These are phyloP conservation scores for Meloidogyne hapla DNA, from an alignment of 1,140 invertebrate species.

Conservation along the genomic window DNA sequence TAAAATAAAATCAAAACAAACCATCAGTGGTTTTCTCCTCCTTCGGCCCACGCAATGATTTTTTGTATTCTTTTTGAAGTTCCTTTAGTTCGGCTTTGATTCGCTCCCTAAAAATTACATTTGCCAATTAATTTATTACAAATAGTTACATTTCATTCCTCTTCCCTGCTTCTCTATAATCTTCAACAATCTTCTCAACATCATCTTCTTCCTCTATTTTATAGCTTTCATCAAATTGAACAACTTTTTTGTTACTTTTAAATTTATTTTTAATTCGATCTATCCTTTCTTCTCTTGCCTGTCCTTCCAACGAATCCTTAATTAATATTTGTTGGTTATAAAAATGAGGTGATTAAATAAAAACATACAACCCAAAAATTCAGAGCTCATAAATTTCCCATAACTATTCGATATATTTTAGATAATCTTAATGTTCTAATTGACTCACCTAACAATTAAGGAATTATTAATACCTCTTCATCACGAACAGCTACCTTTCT, in stretches of 20 bases:
- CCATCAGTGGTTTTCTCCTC: constrained; percentile 39
- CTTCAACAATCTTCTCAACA: constrained; percentile 44
- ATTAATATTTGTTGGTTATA: not conserved
- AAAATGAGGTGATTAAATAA: no score
- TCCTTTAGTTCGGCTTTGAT: constrained; percentile 51
- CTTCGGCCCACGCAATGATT: constrained; percentile 54
- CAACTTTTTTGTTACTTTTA: constrained; percentile 37
- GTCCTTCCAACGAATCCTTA: not conserved
- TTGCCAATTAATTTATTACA: constrained; percentile 19
- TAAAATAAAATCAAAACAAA: not conserved
- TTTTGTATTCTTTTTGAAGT: constrained; percentile 58
- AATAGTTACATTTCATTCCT: constrained; percentile 33
- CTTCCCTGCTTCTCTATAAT: constrained; percentile 40
- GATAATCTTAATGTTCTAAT: no score
- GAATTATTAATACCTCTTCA: constrained; percentile 35
- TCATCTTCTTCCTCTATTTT: constrained; percentile 45
- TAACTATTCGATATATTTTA: no score
- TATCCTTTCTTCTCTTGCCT: constrained; percentile 37
- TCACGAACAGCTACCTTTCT: constrained; percentile 15
- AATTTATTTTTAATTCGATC: constrained; percentile 42
- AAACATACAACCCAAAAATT: no score
- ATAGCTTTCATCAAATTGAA: constrained; percentile 11
- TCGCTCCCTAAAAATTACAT: constrained; percentile 44
- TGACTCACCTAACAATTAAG: no score
- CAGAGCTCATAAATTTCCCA: no score